Base-by-base conservation (phyloP, 2,888 invertebrate species). In the Cheilosia grossa region DNA sequence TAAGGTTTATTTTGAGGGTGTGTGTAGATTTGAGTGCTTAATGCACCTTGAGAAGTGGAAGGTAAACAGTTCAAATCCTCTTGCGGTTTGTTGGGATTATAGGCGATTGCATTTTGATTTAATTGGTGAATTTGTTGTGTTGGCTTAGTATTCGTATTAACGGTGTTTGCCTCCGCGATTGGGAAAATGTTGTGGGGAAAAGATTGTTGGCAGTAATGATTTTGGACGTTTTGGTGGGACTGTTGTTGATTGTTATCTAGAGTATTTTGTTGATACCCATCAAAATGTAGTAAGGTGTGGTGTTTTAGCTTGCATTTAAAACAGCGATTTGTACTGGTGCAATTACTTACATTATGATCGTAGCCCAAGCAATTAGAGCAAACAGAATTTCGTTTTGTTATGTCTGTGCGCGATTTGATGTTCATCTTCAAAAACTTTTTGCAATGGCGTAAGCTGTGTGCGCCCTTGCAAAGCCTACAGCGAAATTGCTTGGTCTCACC, bases 361-460 rank as follows among this genome's bases (percentile, higher is more conserved):
- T 44, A 44, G 4, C 44, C 15, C 44, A 51, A 51, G 6, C 27
- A 44, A 44, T 44, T 44, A 5, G 27, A 27, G 6, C 27, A 27
- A 27, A 27, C 6, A 6, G 27, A 27, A 27, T 27, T 27, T 6
- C 27, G 5, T 27, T 27, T 27, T 27, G 5, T 27, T 27, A 27
- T 6, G 5, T 27, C 27, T 6, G 6, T 30, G 3, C 30, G 30
- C 2, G 30, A 30, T 30, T 30, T 30, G 30, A 30, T 9, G 1
- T 30, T 30, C 30, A 30, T 30, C 9, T 30, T 30, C 9, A 30
- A 30, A 30, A 30, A 30, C 2, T 9, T 30, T 9, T 64, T 64
- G 19, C 64, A 64, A 30, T 64, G 64, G 17, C 64, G 49, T 27
- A 61, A n/a, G n/a, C 24, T 30, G 24, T 47, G 44, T 7, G 24